A percentile compares a stretch with the other conserved stretches of the same genome.
phyloP scores from a whole-genome alignment of 1,140 invertebrate species.

The Drosophila bocqueti region DNA sequence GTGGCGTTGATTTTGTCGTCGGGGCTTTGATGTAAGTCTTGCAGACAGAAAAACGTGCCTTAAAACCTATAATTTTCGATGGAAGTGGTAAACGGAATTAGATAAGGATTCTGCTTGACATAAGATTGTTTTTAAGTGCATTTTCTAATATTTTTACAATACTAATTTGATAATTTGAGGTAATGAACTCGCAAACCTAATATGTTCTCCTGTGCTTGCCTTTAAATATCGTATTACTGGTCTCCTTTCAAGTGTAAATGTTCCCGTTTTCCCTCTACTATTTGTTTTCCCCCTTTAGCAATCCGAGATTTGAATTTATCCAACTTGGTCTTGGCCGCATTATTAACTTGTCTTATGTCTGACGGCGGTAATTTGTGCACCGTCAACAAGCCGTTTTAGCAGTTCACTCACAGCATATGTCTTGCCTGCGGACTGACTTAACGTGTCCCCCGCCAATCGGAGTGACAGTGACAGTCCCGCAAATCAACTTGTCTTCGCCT shows the following conservation, averaged over 20 bases:
- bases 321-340: conserved; percentile 15
- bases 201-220: neutral
- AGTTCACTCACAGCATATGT: conserved; percentile 14
- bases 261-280: no score
- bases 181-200: neutral
- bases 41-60: neutral
- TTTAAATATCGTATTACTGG: no score
- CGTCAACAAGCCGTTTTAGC: conserved; percentile 15
- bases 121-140: neutral
- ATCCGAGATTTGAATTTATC: neutral
- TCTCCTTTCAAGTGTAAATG: neutral
- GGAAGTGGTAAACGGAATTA: neutral
- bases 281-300: neutral
- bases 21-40: conserved; percentile 16
- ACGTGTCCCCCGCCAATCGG: conserved; percentile 10
- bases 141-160: neutral
- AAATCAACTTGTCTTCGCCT: conserved; percentile 29
- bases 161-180: neutral
- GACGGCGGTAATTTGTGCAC: conserved; percentile 32
- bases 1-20: conserved; percentile 34
- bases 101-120: neutral
- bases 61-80: neutral
- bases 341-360: conserved; percentile 42
- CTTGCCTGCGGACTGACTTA: conserved; percentile 41
- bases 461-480: conserved; percentile 18